Base-by-base conservation (phyloP, 2,113 vertebrate genomes). In the Melospiza melodia region DNA sequence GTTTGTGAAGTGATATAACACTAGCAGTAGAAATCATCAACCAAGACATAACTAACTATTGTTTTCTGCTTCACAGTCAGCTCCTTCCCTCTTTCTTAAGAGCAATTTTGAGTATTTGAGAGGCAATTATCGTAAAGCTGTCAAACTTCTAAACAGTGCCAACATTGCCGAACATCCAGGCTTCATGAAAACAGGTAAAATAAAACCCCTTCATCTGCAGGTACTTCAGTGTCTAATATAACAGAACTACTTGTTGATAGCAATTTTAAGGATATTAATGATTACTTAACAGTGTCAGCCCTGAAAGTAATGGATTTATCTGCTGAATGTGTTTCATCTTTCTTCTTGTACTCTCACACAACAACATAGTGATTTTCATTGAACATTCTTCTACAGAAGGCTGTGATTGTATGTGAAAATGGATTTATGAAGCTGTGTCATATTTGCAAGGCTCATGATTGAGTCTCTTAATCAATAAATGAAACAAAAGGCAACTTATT, bases 61-160 rank as follows among this genome's bases (percentile, higher is more conserved):
- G 73, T 37, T 84, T 89, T 92, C 94, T 94, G 76, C 72, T 97
- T 97, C 72, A 74, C 97, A 99, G 99, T 99, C 99, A 91, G 98
- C 99, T 24, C 98, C 99, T 49, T 99, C 99, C 44, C 98, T 99
- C 16, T 99, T 99, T 97, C 98, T 99, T 75, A 99, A 99, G 97
- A 99, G 99, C 95, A 99, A 99, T 96, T 99, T 99, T 98, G 99
- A 99, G 83, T 99, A 99, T 97, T 97, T 99, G 97, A 98, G 99
- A 96, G 99, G 99, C 96, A 99, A 99, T 98, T 99, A 99, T 91
- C 98, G 99, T 57, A 99, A 99, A 98, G 99, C 99, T 3, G 99
- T 99, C 86, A 99, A 99, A 95, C 98, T 99, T 37, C 87, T 99
- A 66, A 99, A 99, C 96, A 99, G 99, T 94, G 99, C 99, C 84